These are phyloP conservation scores for Cyclophora albipunctata DNA, from an alignment of 2,888 invertebrate species.

Conservation along the genomic window DNA sequence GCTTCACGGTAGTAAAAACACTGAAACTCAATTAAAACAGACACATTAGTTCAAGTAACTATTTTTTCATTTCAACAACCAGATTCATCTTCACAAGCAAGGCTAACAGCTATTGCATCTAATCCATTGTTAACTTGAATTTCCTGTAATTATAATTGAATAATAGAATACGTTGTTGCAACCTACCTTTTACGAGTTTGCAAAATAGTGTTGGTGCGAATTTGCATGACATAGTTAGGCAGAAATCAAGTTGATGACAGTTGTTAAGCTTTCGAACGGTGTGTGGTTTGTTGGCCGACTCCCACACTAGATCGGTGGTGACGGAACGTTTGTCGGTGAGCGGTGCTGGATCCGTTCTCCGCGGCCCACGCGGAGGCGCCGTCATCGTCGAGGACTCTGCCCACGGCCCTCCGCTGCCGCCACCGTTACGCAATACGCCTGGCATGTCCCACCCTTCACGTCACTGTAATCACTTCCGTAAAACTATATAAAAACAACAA, in stretches of 20 bases:
- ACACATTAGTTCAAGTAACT: no score
- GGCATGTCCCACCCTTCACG: constrained; percentile 9
- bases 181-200: no score
- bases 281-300: constrained; percentile 32
- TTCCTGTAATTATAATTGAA: neutral
- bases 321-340: constrained; percentile 37
- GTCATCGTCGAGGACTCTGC: constrained; percentile 46
- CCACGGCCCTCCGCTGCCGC: constrained; percentile 30
- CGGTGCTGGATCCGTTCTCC: constrained; percentile 27
- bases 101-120: neutral
- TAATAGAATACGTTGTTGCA: no score
- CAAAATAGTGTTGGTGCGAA: no score
- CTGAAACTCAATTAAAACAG: no score
- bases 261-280: constrained; percentile 44
- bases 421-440: constrained; percentile 24
- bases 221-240: no score
- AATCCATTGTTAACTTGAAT: neutral
- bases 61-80: neutral
- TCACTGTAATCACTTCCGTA: neutral
- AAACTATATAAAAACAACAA: neutral
- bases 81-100: no score
- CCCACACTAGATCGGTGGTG: constrained; percentile 36
- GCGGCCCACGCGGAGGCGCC: constrained; percentile 45
- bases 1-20: no score
- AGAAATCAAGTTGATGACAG: constrained; percentile 26